A percentile compares a stretch with the other conserved stretches of the same genome.
Conservation (phyloP, 1,140 invertebrate species). For the Cyclina sinensis region DNA sequence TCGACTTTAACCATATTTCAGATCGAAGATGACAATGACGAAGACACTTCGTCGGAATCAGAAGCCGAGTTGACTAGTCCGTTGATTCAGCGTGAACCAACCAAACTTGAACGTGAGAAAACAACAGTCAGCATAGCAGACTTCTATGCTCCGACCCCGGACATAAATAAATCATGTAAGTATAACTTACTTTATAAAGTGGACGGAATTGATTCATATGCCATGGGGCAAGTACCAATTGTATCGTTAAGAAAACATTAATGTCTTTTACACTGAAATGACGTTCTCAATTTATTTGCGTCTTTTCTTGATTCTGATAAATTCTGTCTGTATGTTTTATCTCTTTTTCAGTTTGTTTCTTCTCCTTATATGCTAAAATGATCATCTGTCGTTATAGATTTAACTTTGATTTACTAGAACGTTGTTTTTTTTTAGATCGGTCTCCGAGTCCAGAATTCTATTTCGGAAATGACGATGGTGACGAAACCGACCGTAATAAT, state of each 20-base stretch:
- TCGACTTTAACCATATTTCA: too few relatives aligned
- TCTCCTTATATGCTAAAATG: too few relatives aligned
- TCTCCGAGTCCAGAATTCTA: slow-evolving; percentile 60
- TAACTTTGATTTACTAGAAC: too few relatives aligned
- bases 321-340: too few relatives aligned
- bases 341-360: too few relatives aligned
- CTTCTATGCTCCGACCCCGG: slow-evolving; percentile 72
- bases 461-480: slow-evolving; percentile 38
- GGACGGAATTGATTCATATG: too few relatives aligned
- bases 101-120: slow-evolving; percentile 58
- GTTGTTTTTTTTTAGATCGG: background rate
- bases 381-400: too few relatives aligned
- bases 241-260: too few relatives aligned
- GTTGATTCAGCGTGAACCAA: slow-evolving; percentile 27
- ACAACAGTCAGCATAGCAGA: slow-evolving; percentile 73
- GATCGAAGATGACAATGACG: slow-evolving; percentile 11
- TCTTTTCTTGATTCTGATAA: too few relatives aligned
- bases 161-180: slow-evolving; percentile 57
- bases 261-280: too few relatives aligned
- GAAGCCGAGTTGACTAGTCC: slow-evolving; percentile 29
- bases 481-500: slow-evolving; percentile 29
- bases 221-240: too few relatives aligned
- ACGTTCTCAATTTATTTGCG: too few relatives aligned
- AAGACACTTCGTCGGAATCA: slow-evolving; percentile 5
- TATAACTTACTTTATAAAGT: background rate